Conservation (phyloP, 2,113 vertebrate species). For the Paradisaea rubra region DNA sequence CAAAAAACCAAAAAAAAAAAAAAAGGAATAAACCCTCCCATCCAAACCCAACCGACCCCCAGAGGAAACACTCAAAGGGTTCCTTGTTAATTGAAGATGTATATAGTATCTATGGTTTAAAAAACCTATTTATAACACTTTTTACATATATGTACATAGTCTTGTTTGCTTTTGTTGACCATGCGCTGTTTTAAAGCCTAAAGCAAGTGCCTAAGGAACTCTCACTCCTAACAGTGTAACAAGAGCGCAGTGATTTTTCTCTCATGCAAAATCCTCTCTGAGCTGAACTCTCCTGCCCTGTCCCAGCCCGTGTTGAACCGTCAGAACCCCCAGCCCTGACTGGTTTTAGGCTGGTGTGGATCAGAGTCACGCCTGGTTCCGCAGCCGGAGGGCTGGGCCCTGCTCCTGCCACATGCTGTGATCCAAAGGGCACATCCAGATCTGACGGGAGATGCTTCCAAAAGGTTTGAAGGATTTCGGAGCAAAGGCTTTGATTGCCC, state of each 20-base stretch:
- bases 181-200: constrained; percentile 78
- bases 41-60: constrained; percentile 33
- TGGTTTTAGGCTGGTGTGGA: not conserved
- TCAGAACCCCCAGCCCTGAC: not conserved
- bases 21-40: constrained; percentile 2
- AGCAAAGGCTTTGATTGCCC: constrained; percentile 1
- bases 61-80: constrained; percentile 63
- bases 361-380: not conserved
- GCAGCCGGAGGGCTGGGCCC: not conserved
- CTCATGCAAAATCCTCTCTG: constrained; percentile 8
- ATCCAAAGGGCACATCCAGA: not conserved
- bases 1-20: not conserved
- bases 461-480: not conserved
- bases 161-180: constrained; percentile 92
- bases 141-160: constrained; percentile 99
- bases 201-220: constrained; percentile 88
- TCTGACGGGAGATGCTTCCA: not conserved
- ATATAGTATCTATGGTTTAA: constrained; percentile 99
- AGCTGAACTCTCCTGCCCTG: not conserved
- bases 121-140: constrained; percentile 99
- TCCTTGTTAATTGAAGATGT: constrained; percentile 94
- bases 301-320: accelerated
- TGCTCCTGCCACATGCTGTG: not conserved
- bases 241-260: constrained; percentile 49
- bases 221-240: constrained; percentile 72